A percentile compares a stretch with the other conserved stretches of the same genome.
phyloP scores from a whole-genome alignment of 35 echinoderm and acorn worm species.

The Lytechinus pictus region DNA sequence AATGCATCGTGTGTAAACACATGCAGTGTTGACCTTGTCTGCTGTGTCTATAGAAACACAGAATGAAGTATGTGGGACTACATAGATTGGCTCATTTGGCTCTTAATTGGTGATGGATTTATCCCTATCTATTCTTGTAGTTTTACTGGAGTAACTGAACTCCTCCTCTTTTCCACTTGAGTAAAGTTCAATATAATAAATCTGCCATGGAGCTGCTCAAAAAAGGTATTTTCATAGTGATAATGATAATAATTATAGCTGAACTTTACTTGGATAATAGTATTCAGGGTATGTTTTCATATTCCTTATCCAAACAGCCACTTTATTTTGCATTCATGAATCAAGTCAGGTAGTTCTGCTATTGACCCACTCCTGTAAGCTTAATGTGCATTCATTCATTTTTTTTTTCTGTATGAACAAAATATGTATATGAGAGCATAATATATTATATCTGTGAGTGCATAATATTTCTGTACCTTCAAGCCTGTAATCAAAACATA shows the following conservation, averaged over 20 bases:
- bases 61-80: constrained; percentile 42
- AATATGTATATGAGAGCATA: not conserved
- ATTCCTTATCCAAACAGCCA: not conserved
- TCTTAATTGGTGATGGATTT: constrained; percentile 38
- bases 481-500: not conserved
- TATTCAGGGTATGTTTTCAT: not conserved
- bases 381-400: not conserved
- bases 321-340: not conserved
- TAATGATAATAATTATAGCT: not conserved
- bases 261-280: not conserved
- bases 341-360: not conserved
- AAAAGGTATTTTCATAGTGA: not conserved
- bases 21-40: constrained; percentile 26
- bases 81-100: constrained; percentile 38
- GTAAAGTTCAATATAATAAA: not conserved
- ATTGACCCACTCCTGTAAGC: not conserved
- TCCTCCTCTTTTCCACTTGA: not conserved
- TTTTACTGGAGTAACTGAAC: not conserved
- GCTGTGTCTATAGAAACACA: constrained; percentile 42
- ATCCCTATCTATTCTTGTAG: not conserved
- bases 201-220: not conserved
- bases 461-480: not conserved
- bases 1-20: constrained; percentile 45
- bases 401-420: not conserved
- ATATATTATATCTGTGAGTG: not conserved